A percentile compares a stretch with the other conserved stretches of the same genome.
These are phyloP conservation scores for Gallirallus australis DNA, from an alignment of 2,797 vertebrate genomes.

Conservation along the genomic window DNA sequence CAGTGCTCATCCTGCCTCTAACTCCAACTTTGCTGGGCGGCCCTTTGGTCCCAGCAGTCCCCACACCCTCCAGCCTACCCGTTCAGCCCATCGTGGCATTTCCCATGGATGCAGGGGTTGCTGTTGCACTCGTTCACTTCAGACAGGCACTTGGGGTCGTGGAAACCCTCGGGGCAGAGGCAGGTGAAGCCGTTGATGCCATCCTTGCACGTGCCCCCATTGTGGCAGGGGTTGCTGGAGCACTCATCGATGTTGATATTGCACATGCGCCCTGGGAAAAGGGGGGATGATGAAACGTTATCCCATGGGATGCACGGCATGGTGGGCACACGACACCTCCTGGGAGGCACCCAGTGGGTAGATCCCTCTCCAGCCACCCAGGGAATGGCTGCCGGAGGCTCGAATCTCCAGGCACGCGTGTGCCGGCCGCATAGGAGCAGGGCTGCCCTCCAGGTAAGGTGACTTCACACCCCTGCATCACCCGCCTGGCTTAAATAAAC, in stretches of 20 bases:
- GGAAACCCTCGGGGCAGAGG: constrained; percentile 91
- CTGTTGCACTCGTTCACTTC: constrained; percentile 97
- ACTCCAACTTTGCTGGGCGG: fast-evolving
- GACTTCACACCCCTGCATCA: constrained; percentile 70
- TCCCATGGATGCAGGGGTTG: constrained; percentile 93
- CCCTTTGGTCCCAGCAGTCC: not conserved
- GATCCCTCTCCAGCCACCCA: constrained; percentile 62
- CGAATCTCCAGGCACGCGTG: not conserved
- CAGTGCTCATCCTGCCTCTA: not conserved
- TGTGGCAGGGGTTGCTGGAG: constrained; percentile 90
- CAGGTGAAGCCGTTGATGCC: constrained; percentile 91
- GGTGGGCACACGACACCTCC: fast-evolving
- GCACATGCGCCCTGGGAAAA: constrained; percentile 89
- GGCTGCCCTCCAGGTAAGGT: not conserved
- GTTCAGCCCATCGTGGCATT: constrained; percentile 91
- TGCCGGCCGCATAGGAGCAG: fast-evolving
- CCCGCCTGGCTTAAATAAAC: constrained; percentile 59
- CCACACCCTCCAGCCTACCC: constrained; percentile 77
- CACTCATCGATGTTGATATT: constrained; percentile 94
- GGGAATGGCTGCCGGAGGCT: not conserved
- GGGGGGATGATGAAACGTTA: not conserved
- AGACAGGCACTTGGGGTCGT: constrained; percentile 89
- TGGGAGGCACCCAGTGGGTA: constrained; percentile 10
- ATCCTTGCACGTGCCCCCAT: constrained; percentile 92
- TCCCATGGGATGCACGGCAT: fast-evolving